phyloP scores from a whole-genome alignment of 1,140 invertebrate genomes.

The Mya arenaria region DNA sequence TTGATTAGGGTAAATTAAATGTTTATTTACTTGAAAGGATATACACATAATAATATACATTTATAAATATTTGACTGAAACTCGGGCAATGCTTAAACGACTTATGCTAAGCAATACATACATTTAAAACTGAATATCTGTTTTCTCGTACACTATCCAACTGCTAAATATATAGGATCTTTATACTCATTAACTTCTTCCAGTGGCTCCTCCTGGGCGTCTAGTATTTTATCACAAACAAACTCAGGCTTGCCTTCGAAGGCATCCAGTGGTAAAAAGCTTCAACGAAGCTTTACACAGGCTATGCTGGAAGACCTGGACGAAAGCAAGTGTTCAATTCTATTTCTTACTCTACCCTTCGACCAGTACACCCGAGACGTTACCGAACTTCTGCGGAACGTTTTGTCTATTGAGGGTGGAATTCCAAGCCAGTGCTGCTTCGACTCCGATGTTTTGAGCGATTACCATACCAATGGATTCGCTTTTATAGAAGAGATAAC shows the following conservation, averaged over 20 bases:
- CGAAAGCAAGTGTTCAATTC: not conserved
- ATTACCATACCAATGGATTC: not conserved
- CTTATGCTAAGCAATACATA: too few species aligned
- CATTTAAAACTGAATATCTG: too few species aligned
- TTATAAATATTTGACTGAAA: too few species aligned
- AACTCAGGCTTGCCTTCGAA: not conserved
- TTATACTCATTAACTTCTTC: too few species aligned
- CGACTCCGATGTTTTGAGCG: not conserved
- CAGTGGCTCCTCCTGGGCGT: too few species aligned
- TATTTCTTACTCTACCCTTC: conserved; percentile 1
- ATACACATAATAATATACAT: too few species aligned
- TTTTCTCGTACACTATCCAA: too few species aligned
- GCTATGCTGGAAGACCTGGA: not conserved
- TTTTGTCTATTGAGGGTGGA: not conserved
- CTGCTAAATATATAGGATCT: too few species aligned
- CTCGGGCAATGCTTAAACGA: too few species aligned
- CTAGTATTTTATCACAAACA: too few species aligned
- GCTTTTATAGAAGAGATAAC: not conserved
- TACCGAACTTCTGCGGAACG: not conserved
- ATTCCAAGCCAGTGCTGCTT: conserved; percentile 23
- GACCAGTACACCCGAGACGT: conserved; percentile 19
- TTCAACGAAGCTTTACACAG: not conserved
- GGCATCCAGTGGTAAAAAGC: not conserved
- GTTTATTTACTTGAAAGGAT: too few species aligned
- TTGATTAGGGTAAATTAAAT: too few species aligned